phyloP scores from a whole-genome alignment of 2,888 invertebrate genomes.

The Cryptocheilus praepositus region DNA sequence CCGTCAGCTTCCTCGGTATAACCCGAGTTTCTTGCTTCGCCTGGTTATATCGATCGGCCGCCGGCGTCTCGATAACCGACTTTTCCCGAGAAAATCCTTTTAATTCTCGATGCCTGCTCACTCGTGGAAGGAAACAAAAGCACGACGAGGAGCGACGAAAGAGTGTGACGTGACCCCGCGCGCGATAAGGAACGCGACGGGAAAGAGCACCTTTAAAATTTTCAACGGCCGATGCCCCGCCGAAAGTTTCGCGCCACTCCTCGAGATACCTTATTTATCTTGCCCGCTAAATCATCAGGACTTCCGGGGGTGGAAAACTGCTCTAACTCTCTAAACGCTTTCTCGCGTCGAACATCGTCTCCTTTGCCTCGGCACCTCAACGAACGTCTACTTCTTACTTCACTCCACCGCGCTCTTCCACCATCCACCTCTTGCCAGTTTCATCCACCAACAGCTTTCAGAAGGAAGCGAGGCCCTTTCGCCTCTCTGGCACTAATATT shows the following conservation, averaged over 20 bases:
- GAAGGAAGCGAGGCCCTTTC: constrained; percentile 5
- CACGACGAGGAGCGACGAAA: background rate
- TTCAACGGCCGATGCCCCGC: constrained; percentile 23
- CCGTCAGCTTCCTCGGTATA: no score
- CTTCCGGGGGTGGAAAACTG: constrained; percentile 30
- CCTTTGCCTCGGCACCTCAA: constrained; percentile 17
- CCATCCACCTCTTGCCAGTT: constrained; percentile 11
- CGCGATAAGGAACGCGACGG: background rate
- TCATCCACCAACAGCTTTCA: background rate
- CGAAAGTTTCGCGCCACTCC: constrained; percentile 29
- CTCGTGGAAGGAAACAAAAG: background rate
- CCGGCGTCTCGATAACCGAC: no score
- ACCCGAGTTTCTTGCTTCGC: no score
- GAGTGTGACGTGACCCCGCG: background rate
- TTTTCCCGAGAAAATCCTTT: no score
- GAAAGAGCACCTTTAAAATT: constrained; percentile 18
- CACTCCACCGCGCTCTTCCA: constrained; percentile 6
- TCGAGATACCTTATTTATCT: constrained; percentile 44
- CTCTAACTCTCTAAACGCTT: constrained; percentile 48
- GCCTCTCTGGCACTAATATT: constrained; percentile 52
- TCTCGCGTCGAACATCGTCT: constrained; percentile 41
- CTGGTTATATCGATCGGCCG: no score
- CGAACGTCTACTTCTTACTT: background rate
- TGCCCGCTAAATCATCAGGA: constrained; percentile 43
- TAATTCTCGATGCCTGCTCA: background rate